Evolutionary conservation across 2,113 vertebrate genomes (phyloP), one percentile per base, ranked within the genome.

Genomic region (Cettia cetti): DNA sequence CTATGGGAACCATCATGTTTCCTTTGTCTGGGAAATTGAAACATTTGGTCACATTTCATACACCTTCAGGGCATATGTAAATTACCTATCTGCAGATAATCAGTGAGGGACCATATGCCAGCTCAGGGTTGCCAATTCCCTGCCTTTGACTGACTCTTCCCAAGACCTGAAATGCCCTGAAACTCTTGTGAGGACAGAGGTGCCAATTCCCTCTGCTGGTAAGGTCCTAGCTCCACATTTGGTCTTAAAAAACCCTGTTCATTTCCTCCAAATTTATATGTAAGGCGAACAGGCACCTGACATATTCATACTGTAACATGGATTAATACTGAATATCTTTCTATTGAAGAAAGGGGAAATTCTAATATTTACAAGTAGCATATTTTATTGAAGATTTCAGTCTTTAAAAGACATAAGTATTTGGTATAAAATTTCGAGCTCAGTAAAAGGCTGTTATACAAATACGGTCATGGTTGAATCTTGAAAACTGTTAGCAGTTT

Each of bases 401-500:
- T 92, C 83, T 96, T 91, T 96, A 57, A 86, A 86, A 97, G 95
- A 84, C 15, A 24, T 52, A 83, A 75, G n/a, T 89, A 61, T 94
- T 95, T 92, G 83, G 89, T 89, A 89, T 89, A 92, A 86, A 95
- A 81, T 75, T 95, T 92, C 86, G 84, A 86, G 69, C 81, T 84
- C 56, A 68, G 40, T 63, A 94, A 91, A 93, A 97, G 68, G 12
- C 20, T 75, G 27, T 69, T 77, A 14, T 84, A 96, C 91, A 96
- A 94, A 96, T 92, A 79, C 64, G 76, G 35, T 89, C 53, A 82
- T 89, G 89, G 44, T 35, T 89, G 92, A 68, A 56, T 68, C 65
- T 71, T 94, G 80, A 94, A 84, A 95, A 94, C 91, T 90, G 91
- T 81, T 86, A 94, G 84, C 69, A 94, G 49, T 91, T 94, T 89